These are phyloP conservation scores for Hydractinia echinata DNA, from an alignment of 30 jellyfish, hydroid and myxozoan species.

Conservation along the genomic window DNA sequence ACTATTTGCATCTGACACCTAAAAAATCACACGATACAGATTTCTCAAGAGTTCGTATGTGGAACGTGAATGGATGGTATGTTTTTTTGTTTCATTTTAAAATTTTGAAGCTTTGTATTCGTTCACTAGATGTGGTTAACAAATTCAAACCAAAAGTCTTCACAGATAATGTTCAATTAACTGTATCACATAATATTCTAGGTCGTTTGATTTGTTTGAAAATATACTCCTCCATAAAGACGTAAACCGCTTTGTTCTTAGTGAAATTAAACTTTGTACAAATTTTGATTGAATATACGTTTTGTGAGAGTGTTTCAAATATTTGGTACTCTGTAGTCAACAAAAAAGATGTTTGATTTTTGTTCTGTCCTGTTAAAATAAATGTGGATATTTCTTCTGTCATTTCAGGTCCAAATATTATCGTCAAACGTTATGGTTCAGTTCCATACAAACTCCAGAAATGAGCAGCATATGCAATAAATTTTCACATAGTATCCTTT, in stretches of 20 bases:
- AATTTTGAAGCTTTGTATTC: too few species aligned
- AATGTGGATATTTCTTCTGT: not conserved
- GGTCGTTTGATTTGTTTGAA: too few species aligned
- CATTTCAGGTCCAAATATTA: slow-evolving; percentile 71
- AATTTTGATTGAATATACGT: too few species aligned
- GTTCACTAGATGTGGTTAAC: not conserved
- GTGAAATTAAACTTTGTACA: too few species aligned
- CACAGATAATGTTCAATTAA: too few species aligned
- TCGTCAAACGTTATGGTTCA: slow-evolving; percentile 80
- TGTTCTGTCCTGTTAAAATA: too few species aligned
- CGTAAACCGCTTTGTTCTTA: too few species aligned
- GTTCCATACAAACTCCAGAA: slow-evolving; percentile 75
- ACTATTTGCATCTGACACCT: slow-evolving; percentile 73
- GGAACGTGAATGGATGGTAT: slow-evolving; percentile 84
- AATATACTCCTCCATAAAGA: too few species aligned
- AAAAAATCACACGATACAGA: slow-evolving; percentile 82
- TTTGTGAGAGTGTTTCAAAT: too few species aligned
- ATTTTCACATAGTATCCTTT: slow-evolving; percentile 76
- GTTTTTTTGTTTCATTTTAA: slow-evolving; percentile 7
- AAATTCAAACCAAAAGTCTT: not conserved
- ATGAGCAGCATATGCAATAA: slow-evolving; percentile 64
- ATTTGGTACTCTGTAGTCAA: too few species aligned
- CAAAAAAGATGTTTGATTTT: too few species aligned
- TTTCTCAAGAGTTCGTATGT: slow-evolving; percentile 90
- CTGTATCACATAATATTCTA: too few species aligned